Percentiles rank a stretch among this genome's conserved stretches.
These are phyloP conservation scores for Oscheius sp. DNA, from an alignment of 2,888 invertebrate species.

Conservation along the genomic window DNA sequence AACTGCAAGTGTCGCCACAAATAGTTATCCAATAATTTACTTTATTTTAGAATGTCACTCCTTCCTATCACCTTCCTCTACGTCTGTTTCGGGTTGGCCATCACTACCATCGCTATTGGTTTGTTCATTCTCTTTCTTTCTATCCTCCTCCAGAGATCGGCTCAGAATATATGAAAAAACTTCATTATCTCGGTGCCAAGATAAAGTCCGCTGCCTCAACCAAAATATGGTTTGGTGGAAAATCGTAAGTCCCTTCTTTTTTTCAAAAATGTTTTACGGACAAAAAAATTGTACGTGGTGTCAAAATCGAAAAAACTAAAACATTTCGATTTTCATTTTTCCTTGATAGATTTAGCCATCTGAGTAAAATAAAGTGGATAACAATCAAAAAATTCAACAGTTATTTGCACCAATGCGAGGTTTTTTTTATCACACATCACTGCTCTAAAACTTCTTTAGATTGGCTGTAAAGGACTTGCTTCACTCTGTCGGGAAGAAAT, in stretches of 20 bases:
- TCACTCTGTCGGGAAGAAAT: slow-evolving; percentile 68
- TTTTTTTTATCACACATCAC: not conserved
- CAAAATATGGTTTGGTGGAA: slow-evolving; percentile 68
- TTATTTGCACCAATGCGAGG: not conserved
- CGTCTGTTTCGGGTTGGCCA: slow-evolving; percentile 68
- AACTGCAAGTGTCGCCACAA: no score
- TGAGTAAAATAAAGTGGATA: no score
- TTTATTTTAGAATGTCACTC: slow-evolving; percentile 54
- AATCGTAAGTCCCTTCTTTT: slow-evolving; percentile 48
- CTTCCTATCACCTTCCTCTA: slow-evolving; percentile 68
- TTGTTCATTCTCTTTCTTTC: no score
- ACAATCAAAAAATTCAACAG: not conserved
- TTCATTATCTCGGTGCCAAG: slow-evolving; percentile 65
- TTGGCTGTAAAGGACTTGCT: slow-evolving; percentile 64
- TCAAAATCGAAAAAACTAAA: no score
- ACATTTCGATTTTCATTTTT: no score
- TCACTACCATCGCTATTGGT: slow-evolving; percentile 67
- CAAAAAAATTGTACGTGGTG: not conserved
- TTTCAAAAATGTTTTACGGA: not conserved
- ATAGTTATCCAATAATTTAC: no score
- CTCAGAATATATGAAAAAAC: slow-evolving; percentile 68
- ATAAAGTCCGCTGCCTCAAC: slow-evolving; percentile 66
- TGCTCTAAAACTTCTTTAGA: slow-evolving; percentile 35
- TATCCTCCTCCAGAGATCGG: slow-evolving; percentile 57
- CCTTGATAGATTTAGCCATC: no score